Conservation (phyloP, 2,113 vertebrate genomes). For the Pheucticus melanocephalus region DNA sequence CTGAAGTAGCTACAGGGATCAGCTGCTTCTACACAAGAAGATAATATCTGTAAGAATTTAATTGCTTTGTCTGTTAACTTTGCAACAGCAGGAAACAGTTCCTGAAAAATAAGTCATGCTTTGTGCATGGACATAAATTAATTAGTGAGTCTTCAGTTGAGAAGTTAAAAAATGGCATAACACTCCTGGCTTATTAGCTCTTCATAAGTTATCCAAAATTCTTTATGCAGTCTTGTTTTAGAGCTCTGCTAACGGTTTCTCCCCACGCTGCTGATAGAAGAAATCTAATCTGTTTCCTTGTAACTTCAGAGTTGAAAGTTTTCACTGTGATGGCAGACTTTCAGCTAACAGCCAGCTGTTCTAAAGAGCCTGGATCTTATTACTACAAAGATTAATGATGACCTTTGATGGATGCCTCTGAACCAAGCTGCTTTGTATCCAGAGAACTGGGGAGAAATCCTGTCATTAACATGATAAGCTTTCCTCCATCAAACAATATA, state of each 20-base stretch:
- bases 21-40: not conserved
- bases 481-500: constrained; percentile 49
- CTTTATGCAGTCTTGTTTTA: not conserved
- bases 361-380: constrained; percentile 52
- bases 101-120: not conserved
- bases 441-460: constrained; percentile 1
- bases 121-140: not conserved
- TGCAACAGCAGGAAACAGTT: not conserved
- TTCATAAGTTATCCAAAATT: constrained; percentile 9
- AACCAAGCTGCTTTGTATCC: constrained; percentile 41
- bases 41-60: not conserved
- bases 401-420: constrained; percentile 30
- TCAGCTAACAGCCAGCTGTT: constrained; percentile 30
- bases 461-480: constrained; percentile 28
- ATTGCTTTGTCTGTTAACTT: not conserved
- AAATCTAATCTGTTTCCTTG: constrained; percentile 26
- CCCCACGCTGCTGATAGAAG: not conserved
- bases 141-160: not conserved
- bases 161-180: not conserved
- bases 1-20: not conserved
- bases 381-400: constrained; percentile 54
- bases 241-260: not conserved
- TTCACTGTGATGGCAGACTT: constrained; percentile 38
- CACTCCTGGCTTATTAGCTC: not conserved
- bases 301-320: constrained; percentile 32